phyloP scores from a whole-genome alignment of 2,888 invertebrate genomes.

The Acanthoscelides obtectus region DNA sequence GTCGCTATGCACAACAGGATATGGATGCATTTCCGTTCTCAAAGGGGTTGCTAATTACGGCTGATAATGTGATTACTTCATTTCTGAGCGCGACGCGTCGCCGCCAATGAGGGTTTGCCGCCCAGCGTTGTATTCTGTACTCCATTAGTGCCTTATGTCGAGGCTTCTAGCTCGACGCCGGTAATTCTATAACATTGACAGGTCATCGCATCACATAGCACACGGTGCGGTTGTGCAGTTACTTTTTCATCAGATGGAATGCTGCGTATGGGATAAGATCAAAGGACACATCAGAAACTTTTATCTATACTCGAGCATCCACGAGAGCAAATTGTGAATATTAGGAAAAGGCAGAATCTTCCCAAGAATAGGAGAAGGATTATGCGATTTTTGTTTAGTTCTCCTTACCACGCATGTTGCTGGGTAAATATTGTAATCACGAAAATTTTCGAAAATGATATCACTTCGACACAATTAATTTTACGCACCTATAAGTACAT shows the following conservation, averaged over 20 bases:
- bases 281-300: no score
- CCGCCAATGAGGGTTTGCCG: background rate
- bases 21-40: constrained; percentile 67
- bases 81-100: constrained; percentile 48
- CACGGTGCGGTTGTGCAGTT: constrained; percentile 2
- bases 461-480: no score
- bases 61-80: constrained; percentile 61
- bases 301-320: no score
- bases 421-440: no score
- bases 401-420: no score
- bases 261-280: no score
- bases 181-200: constrained; percentile 44
- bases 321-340: no score
- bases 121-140: background rate
- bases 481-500: no score
- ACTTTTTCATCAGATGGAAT: background rate
- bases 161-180: constrained; percentile 31
- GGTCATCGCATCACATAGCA: constrained; percentile 28
- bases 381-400: no score
- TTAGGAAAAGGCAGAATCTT: no score
- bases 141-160: constrained; percentile 47
- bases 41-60: constrained; percentile 60
- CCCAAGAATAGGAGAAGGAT: no score
- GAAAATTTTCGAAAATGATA: no score
- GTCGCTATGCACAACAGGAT: constrained; percentile 54